Evolutionary conservation across 1,140 invertebrate genomes (phyloP), one percentile per base, ranked within the genome.

Genomic region (Nymphalis io): DNA sequence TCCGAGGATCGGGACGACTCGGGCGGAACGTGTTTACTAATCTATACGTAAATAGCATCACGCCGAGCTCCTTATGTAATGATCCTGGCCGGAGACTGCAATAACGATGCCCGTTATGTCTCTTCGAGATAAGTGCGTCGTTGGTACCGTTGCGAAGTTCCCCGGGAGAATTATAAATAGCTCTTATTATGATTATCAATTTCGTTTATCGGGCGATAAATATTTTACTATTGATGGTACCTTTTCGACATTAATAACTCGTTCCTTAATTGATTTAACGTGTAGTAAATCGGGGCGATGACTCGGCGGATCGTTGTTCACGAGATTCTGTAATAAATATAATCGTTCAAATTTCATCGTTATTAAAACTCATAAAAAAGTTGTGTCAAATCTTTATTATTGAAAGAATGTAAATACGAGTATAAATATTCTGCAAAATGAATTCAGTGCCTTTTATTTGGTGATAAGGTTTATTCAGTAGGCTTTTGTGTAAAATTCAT

Each of bases 261-360:
- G 73, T 42, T 88, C 80, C n/a, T 76, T 81, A n/a, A 88, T 69
- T 27, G 79, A 73, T 58, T 77, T 82, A 65, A 90, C 74, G 71
- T 88, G 82, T 57, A 90, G 73, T 53, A 82, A 68, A 1, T 66
- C 68, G 0, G 87, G 86, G 0, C 87, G 81, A 60, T 85, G 80
- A 10, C 72, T 53, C 55, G 80, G 75, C 13, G 87, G 86, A 60
- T 89, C 88, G 3, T 75, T 65, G 57, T 68, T 82, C 3, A 78
- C 71, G 18, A 91, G 67, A 69, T 80, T 83, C 88, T 89, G 79
- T 57, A 85, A 88, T 20, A 51, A 60, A 53, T 5, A 53, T 3
- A 21, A 2, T 51, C 51, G 23, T 46, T 62, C n/a, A n/a, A 57
- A 57, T 57, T 23, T 57, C 27, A 8, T 33, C 2, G 27, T 33